phyloP scores from a whole-genome alignment of 2,888 invertebrate genomes.

The Criorhina ranunculi region DNA sequence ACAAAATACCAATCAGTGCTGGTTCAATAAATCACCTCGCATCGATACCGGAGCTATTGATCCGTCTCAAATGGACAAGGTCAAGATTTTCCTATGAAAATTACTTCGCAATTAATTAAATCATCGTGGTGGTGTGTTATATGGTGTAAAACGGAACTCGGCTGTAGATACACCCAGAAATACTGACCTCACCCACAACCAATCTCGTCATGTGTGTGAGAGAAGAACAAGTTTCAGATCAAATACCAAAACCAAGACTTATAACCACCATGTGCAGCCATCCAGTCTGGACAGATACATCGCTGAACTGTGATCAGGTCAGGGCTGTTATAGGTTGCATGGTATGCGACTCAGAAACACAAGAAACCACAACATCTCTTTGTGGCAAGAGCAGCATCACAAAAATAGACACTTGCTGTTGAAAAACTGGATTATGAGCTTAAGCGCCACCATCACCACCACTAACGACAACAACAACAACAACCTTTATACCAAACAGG shows the following conservation, averaged over 20 bases:
- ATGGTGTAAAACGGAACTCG: constrained; percentile 46
- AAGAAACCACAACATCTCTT: constrained; percentile 58
- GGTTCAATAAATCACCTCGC: constrained; percentile 62
- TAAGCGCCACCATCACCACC: constrained; percentile 64
- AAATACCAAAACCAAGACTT: constrained; percentile 54
- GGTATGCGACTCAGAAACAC: constrained; percentile 43
- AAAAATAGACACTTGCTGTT: constrained; percentile 76
- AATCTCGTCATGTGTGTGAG: constrained; percentile 25
- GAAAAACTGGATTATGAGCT: constrained; percentile 76
- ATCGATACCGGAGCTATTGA: constrained; percentile 64
- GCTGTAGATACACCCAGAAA: constrained; percentile 2
- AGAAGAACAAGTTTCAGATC: constrained; percentile 60
- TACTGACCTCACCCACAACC: constrained; percentile 74
- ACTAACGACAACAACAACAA: constrained; percentile 43
- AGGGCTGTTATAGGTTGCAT: constrained; percentile 67
- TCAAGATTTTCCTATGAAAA: constrained; percentile 42
- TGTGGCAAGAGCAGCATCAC: constrained; percentile 65
- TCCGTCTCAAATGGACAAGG: constrained; percentile 54
- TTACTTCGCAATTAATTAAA: constrained; percentile 18
- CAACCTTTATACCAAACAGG: constrained; percentile 62
- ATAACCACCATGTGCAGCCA: constrained; percentile 65
- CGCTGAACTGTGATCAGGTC: constrained; percentile 66
- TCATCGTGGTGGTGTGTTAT: neutral
- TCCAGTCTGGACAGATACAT: constrained; percentile 60
- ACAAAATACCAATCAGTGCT: constrained; percentile 50